Percentiles rank a stretch among this genome's conserved stretches.
Conservation (phyloP, 2,888 invertebrate genomes). For the Aporophyla lueneburgensis region DNA sequence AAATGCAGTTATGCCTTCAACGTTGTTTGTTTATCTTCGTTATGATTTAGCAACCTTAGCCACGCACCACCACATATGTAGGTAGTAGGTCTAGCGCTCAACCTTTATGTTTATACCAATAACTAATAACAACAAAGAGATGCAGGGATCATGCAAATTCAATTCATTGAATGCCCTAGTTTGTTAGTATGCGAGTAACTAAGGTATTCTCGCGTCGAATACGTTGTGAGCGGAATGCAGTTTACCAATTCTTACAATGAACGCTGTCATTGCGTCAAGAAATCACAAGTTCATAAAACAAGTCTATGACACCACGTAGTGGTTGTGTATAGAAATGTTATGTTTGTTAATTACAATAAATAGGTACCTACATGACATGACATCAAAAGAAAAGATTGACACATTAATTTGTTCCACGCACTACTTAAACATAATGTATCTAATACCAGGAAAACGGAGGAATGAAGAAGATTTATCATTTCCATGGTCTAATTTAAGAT, state of each 20-base stretch:
- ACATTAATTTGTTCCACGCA: constrained; percentile 4
- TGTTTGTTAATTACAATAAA: neutral
- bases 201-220: constrained; percentile 56
- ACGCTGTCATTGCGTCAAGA: constrained; percentile 31
- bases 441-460: constrained; percentile 6
- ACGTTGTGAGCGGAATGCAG: constrained; percentile 65
- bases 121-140: constrained; percentile 58
- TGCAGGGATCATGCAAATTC: constrained; percentile 56
- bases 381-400: neutral
- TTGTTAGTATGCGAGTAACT: constrained; percentile 54
- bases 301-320: neutral
- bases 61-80: neutral
- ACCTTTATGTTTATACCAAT: constrained; percentile 41
- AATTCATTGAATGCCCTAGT: constrained; percentile 62
- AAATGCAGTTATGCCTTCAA: neutral
- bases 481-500: neutral
- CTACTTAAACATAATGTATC: neutral
- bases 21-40: neutral
- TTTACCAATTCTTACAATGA: constrained; percentile 54
- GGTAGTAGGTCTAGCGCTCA: neutral
- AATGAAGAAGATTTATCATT: constrained; percentile 14
- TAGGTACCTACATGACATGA: neutral
- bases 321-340: neutral
- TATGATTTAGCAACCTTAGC: neutral
- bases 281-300: constrained; percentile 21